Evolutionary conservation across 2,113 vertebrate genomes (phyloP), one percentile per base, ranked within the genome.

Genomic region (Pomatorhinus ruficollis): DNA sequence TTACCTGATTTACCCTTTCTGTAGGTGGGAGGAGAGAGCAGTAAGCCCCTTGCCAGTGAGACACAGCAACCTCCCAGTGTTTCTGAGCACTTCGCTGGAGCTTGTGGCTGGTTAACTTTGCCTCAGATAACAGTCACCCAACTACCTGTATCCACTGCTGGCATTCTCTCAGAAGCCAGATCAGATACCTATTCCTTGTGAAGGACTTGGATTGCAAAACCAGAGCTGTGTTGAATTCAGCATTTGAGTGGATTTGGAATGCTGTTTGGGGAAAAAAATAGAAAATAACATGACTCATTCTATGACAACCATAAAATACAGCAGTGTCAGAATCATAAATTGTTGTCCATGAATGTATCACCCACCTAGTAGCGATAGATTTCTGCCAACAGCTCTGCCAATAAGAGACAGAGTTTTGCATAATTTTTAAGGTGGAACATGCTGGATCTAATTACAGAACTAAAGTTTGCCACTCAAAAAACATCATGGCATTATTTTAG

Each of bases 211-310:
- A 83, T 57, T 30, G 33, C 33, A 81, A 89, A 83, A 71, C 31
- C 25, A 60, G 86, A 60, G 27, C 68, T 92, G 33, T 68, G 52
- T 40, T 63, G 68, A 56, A 63, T 90, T 91, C 76, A 64, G 52
- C 28, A n/a, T 87, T 75, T 78, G 27, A 95, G 37, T n/a, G 59
- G 56, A 89, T 89, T 70, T 90, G 60, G 64, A 84, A 93, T 60
- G 35, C 23, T 59, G 75, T 89, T 71, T 1, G 2, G 33, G 35
- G 3, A 42, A 75, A 40, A 49, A 74, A 42, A 6, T 7, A 87
- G 57, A 92, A 42, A 96, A 87, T 89, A 44, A 25, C 56, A n/a
- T 95, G 86, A 94, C 31, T 94, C 77, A 92, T 84, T 87, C 74
- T 50, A 64, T 84, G 56, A 78, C 60, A 81, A 30, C 44, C 69